Base-by-base conservation (phyloP, 2,888 invertebrate species). In the Zootermopsis nevadensis region DNA sequence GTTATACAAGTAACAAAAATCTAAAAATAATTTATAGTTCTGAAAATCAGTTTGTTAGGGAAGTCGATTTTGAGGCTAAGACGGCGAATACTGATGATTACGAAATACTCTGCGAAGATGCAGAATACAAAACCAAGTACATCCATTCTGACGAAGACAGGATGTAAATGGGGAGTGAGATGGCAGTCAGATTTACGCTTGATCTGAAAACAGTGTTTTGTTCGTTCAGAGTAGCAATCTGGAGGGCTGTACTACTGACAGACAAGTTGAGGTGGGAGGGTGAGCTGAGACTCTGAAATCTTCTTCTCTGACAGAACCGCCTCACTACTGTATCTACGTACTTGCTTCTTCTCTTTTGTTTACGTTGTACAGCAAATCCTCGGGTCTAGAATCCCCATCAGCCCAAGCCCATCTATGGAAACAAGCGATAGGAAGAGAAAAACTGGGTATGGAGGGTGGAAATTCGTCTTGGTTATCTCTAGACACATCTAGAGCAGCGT, bases 181-280 rank as follows among this genome's bases (percentile, higher is more conserved):
- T 74, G 74, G 35, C 24, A 74, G 74, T 74, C 42, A 74, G 74
- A 74, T 74, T 74, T 74, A 74, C 74, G 38, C 74, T 74, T 74
- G 74, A 74, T 74, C 74, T 42, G 6, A n/a, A 38, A 74, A 74
- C 74, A 74, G 24, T 22, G 72, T 72, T 74, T 74, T 42, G 42
- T 42, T 74, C 33, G 12, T 69, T 31, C 12, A 31, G 33, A 6
- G 69, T 69, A 69, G 33, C 74, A 74, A 74, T 42, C 74, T 74
- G 74, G 74, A 22, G 38, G 72, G 33, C 74, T n/a, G 74, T 6
- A 42, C 33, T 24, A 42, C 38, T 74, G 74, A 74, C 74, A 74
- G 74, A n/a, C 74, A 19, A 38, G 60, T 1, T 27, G 10, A 27
- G 60, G 60, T 6, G 3, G 55, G 55, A n/a, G 60, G 60, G 69